Evolutionary conservation across 2,797 vertebrate genomes (phyloP), one percentile per base, ranked within the genome.

Genomic region (Lacerta viridis): DNA sequence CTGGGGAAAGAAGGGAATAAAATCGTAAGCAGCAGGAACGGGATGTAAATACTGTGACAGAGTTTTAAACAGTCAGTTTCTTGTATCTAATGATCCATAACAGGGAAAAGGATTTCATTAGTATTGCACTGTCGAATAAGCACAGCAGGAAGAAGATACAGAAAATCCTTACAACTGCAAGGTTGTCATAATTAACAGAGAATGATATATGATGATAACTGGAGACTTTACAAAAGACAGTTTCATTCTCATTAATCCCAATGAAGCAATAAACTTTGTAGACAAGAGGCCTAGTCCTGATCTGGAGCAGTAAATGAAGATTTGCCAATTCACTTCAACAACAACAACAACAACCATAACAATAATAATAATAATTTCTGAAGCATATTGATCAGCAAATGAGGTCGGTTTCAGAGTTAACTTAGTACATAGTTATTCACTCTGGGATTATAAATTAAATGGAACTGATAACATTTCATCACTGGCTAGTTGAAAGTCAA

Each of bases 111-210:
- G 76, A 88, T 83, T 90, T 76, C 59, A 80, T 84, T 76, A 86
- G 46, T 36, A 91, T 13, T 84, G 84, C 80, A 86, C 64, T 80
- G 87, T 76, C 23, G 83, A 90, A 88, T 86, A 69, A 89, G 69
- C 75, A 76, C 80, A 91, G 80, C 68, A 46, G 76, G 43, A 88
- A 41, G 61, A 81, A 78, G 25, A 75, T 66, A 41, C 13, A 43
- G 46, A 75, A 86, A 75, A 43, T 46, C 43, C 46, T 84, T 89
- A 75, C 86, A 59, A 90, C 9, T 59, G n/a, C 17, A 55, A 59
- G 36, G 55, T 83, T 91, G 68, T 83, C 84, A 85, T 86, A 84
- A 84, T 91, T 91, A 86, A 83, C 36, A 59, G 36, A 84, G 43
- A 83, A 74, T 89, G 84, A 89, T 83, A 9, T 55, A 74, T 75